Base-by-base conservation (phyloP, 2,888 invertebrate species). In the Harmothoe impar region DNA sequence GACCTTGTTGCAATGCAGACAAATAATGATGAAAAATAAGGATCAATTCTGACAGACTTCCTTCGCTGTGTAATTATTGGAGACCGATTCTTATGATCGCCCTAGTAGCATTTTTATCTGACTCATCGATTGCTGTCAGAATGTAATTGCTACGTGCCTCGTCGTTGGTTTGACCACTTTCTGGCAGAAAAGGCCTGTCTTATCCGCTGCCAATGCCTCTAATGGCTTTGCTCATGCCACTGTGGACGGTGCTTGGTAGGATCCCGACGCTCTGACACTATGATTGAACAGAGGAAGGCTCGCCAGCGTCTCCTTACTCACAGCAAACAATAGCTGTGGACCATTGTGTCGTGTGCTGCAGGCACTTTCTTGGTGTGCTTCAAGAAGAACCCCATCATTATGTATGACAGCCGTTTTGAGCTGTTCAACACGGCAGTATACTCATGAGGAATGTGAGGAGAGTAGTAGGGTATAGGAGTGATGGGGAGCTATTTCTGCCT, bases 81-180 rank as follows among this genome's bases (percentile, higher is more conserved):
- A 29, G 72, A 29, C 29, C 72, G 25, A 72, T 72, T 72, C 62
- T n/a, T 62, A 15, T 72, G 72, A 72, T 72, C 81, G 81, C 31
- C n/a, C 20, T 17, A 35, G 81, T 35, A 43, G 77, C 77, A 77
- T 29, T 43, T 81, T 43, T 43, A 81, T 33, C 81, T 81, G 81
- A 81, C 81, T 81, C 35, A 81, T 81, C 81, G 43, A 81, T 43
- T 81, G 81, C 81, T 43, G 81, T 33, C 81, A 81, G 81, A 43
- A 35, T 81, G 23, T 81, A 81, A 81, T 81, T 81, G 81, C 43
- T 43, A 81, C 81, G 81, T 81, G 81, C 23, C 31, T 72, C 29
- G 72, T 72, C 72, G 25, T 72, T 72, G 72, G 72, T 72, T 72
- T 72, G 72, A 29, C 72, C 72, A 72, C 72, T 72, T 72, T 72